phyloP scores from a whole-genome alignment of 2,888 invertebrate species.

The Molorchus minor region DNA sequence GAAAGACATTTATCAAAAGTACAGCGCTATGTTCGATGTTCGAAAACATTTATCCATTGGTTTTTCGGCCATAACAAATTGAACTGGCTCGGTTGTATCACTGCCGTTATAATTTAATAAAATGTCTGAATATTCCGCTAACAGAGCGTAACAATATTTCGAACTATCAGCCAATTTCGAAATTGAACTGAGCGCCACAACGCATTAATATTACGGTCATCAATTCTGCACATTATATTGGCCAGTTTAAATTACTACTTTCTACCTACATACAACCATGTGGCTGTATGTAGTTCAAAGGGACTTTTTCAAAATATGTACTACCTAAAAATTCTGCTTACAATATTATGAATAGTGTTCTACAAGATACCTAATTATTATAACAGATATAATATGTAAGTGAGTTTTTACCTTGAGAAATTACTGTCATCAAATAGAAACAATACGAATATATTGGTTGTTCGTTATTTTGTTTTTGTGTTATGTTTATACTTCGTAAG shows the following conservation, averaged over 20 bases:
- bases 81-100: constrained; percentile 39
- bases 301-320: not conserved
- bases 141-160: constrained; percentile 53
- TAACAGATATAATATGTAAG: too few relatives aligned
- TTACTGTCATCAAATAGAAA: too few relatives aligned
- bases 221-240: constrained; percentile 43
- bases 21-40: constrained; percentile 40
- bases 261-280: constrained; percentile 2
- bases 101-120: constrained; percentile 51
- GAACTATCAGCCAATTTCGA: constrained; percentile 54
- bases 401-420: too few relatives aligned
- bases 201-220: constrained; percentile 50
- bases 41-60: constrained; percentile 39
- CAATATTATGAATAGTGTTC: too few relatives aligned
- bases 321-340: too few relatives aligned
- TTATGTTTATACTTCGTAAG: too few relatives aligned
- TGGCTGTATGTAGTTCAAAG: not conserved
- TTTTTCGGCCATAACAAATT: constrained; percentile 45
- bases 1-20: constrained; percentile 43
- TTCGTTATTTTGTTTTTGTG: too few relatives aligned
- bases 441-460: too few relatives aligned
- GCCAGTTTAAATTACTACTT: constrained; percentile 33
- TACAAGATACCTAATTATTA: too few relatives aligned
- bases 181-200: constrained; percentile 50
- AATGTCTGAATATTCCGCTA: constrained; percentile 53